Evolutionary conservation across 1,140 invertebrate species (phyloP).

Genomic region (Drosophila carrolli): DNA sequence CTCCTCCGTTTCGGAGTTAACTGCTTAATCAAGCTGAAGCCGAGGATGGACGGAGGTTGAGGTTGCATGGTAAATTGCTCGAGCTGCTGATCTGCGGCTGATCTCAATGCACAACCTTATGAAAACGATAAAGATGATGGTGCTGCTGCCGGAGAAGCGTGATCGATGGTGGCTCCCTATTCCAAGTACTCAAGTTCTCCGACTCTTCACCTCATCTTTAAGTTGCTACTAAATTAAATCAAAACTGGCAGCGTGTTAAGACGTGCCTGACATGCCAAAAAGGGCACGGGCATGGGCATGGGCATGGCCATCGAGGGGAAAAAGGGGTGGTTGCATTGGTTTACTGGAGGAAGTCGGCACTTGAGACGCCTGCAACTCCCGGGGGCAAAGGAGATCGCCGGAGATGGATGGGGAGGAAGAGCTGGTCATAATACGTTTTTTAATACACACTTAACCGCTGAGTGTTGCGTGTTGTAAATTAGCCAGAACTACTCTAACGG

Average conservation of each 20-base stretch:
- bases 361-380: conserved; percentile 66
- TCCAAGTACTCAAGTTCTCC: conserved; percentile 8
- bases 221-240: conserved; percentile 79
- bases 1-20: conserved; percentile 49
- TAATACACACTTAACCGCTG: conserved; percentile 46
- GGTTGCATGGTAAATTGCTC: conserved; percentile 72
- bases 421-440: conserved; percentile 32
- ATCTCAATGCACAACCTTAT: conserved; percentile 45
- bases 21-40: conserved; percentile 75
- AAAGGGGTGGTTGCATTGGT: conserved; percentile 8
- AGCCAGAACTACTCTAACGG: conserved; percentile 60
- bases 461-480: conserved; percentile 74
- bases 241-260: conserved; percentile 80
- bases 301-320: background rate
- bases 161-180: conserved; percentile 70
- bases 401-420: background rate
- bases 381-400: background rate
- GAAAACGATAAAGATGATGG: conserved; percentile 26
- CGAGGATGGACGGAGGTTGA: conserved; percentile 31
- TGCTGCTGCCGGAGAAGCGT: conserved; percentile 34
- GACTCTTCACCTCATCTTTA: conserved; percentile 18
- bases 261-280: conserved; percentile 75
- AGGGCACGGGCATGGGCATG: conserved; percentile 13
- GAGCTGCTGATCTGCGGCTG: conserved; percentile 56
- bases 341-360: conserved; percentile 62